phyloP scores from a whole-genome alignment of 2,888 invertebrate genomes.

The Drosophila macrospina region DNA sequence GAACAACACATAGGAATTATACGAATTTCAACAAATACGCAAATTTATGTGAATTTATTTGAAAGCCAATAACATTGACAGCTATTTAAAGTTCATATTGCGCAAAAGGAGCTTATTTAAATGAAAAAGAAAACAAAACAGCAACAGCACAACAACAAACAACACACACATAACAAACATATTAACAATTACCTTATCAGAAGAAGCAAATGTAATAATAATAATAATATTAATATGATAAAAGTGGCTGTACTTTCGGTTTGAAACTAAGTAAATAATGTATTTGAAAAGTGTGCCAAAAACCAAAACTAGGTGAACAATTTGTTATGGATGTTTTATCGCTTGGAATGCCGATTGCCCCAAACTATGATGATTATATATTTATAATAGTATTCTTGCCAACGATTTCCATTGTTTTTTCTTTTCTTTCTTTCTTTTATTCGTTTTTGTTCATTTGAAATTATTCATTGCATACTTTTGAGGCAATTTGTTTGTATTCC shows the following conservation, averaged over 20 bases:
- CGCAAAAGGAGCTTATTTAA: slow-evolving; percentile 79
- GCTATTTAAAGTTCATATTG: slow-evolving; percentile 76
- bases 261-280: slow-evolving; percentile 23
- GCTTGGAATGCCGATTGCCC: slow-evolving; percentile 19
- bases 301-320: slow-evolving; percentile 25
- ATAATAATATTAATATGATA: slow-evolving; percentile 41
- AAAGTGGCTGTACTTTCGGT: slow-evolving; percentile 65
- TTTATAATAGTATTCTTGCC: slow-evolving; percentile 6
- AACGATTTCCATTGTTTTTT: slow-evolving; percentile 8
- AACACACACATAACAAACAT: slow-evolving; percentile 37
- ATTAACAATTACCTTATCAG: slow-evolving; percentile 22
- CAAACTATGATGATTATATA: slow-evolving; percentile 11
- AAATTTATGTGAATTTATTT: slow-evolving; percentile 60
- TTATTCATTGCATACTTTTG: slow-evolving; percentile 64
- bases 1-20: slow-evolving; percentile 84
- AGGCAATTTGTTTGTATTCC: slow-evolving; percentile 21
- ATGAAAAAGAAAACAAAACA: slow-evolving; percentile 4
- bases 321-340: slow-evolving; percentile 19
- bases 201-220: slow-evolving; percentile 27
- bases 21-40: slow-evolving; percentile 81
- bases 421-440: too few species aligned
- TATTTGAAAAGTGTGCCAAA: slow-evolving; percentile 65
- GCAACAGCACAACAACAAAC: slow-evolving; percentile 37
- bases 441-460: too few species aligned
- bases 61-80: slow-evolving; percentile 55